Percentiles rank a stretch among this genome's conserved stretches.
Conservation (phyloP, 2,888 invertebrate genomes). For the Oscheius myriophilus region DNA sequence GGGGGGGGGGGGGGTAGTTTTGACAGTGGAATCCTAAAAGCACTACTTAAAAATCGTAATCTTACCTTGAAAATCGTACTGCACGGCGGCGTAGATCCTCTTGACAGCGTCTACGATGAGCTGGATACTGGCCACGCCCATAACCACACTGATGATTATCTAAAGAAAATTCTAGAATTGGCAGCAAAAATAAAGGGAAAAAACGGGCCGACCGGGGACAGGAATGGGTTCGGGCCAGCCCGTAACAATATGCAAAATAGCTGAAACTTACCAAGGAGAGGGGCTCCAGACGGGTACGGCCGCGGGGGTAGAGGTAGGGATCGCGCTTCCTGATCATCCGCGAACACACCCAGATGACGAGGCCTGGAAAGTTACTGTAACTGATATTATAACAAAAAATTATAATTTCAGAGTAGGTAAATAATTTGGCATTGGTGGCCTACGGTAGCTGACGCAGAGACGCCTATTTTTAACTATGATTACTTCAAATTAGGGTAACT, state of each 20-base stretch:
- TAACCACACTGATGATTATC: conserved; percentile 72
- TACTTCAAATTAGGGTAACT: too few species aligned
- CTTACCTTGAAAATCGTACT: not conserved
- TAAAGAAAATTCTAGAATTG: conserved; percentile 27
- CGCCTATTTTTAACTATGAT: too few species aligned
- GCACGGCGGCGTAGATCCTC: conserved; percentile 36
- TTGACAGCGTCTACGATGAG: conserved; percentile 68
- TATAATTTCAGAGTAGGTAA: not conserved
- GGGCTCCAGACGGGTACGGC: conserved; percentile 73
- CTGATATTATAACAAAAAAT: not conserved
- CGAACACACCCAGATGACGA: conserved; percentile 39
- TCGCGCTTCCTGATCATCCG: conserved; percentile 72
- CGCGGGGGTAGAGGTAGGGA: conserved; percentile 73
- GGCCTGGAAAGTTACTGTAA: conserved; percentile 15
- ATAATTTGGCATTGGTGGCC: too few species aligned
- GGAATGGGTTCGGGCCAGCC: too few species aligned
- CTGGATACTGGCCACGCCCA: conserved; percentile 73
- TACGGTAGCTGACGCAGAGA: too few species aligned
- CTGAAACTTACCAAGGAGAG: conserved; percentile 70
- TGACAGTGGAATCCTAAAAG: too few species aligned
- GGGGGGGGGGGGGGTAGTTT: too few species aligned
- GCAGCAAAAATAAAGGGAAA: too few species aligned
- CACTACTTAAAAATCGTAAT: not conserved
- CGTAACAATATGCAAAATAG: not conserved
- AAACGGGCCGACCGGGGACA: too few species aligned